Conservation (phyloP, 2,888 invertebrate species). For the Clistopyga incitator region DNA sequence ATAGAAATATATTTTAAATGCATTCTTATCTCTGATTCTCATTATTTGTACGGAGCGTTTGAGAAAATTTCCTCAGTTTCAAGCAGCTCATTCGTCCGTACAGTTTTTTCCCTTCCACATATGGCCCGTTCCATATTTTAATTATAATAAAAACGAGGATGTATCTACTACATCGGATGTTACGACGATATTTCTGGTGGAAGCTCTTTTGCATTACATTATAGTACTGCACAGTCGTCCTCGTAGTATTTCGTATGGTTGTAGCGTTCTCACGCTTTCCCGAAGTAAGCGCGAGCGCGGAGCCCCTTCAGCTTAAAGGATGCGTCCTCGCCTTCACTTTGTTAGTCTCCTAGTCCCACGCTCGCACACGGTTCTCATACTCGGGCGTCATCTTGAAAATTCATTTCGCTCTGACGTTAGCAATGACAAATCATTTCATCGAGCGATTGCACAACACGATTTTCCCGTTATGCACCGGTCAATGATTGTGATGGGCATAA, state of each 20-base stretch:
- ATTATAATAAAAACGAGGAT: constrained; percentile 18
- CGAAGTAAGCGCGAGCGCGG: constrained; percentile 39
- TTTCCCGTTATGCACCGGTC: neutral
- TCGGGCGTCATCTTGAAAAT: constrained; percentile 46
- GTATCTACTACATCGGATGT: constrained; percentile 44
- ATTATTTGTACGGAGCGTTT: too few relatives aligned
- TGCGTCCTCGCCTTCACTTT: constrained; percentile 67
- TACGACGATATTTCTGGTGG: constrained; percentile 33
- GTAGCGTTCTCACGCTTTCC: constrained; percentile 66
- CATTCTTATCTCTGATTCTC: too few relatives aligned
- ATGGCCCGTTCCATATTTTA: neutral
- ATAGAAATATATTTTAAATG: too few relatives aligned
- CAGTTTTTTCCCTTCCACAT: neutral
- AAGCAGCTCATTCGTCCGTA: neutral
- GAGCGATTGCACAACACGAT: constrained; percentile 5
- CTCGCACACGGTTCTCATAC: constrained; percentile 56
- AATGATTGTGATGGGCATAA: constrained; percentile 9
- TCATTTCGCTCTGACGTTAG: neutral
- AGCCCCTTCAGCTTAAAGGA: constrained; percentile 56
- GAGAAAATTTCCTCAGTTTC: neutral
- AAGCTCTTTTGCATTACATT: constrained; percentile 48
- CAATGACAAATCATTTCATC: constrained; percentile 40
- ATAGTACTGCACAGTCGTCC: neutral
- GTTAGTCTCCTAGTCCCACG: constrained; percentile 56
- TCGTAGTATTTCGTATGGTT: constrained; percentile 32